Percentiles rank a stretch among this genome's conserved stretches.
Evolutionary conservation across 2,888 invertebrate species (phyloP).

Genomic region (Diogma glabrata): DNA sequence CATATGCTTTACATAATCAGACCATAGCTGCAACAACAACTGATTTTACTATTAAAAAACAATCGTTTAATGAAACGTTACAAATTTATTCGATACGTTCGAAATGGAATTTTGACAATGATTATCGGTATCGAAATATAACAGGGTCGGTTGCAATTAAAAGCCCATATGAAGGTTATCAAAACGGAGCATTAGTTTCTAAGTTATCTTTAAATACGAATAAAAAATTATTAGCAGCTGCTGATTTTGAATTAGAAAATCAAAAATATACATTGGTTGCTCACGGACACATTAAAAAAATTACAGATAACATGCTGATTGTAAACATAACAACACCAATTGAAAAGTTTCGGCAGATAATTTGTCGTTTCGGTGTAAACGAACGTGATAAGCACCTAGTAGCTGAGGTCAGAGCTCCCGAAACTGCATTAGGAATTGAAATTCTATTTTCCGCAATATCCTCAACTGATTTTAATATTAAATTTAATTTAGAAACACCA

Average conservation of each 20-base stretch:
- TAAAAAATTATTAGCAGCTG: constrained; percentile 53
- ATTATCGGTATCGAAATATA: constrained; percentile 46
- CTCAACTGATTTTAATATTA: constrained; percentile 58
- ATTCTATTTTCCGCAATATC: constrained; percentile 49
- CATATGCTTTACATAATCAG: constrained; percentile 44
- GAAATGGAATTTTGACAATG: constrained; percentile 51
- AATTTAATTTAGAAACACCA: constrained; percentile 60
- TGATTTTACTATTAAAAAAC: constrained; percentile 25
- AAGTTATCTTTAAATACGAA: constrained; percentile 51
- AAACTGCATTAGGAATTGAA: constrained; percentile 58
- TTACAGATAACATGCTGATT: constrained; percentile 63
- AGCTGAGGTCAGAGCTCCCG: constrained; percentile 57
- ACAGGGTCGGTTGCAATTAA: constrained; percentile 40
- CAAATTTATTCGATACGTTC: constrained; percentile 57
- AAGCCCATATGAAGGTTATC: constrained; percentile 60
- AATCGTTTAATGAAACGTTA: constrained; percentile 24
- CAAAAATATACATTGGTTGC: constrained; percentile 54
- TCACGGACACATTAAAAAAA: constrained; percentile 55
- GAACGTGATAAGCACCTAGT: constrained; percentile 59
- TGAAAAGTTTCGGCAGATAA: constrained; percentile 50
- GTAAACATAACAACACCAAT: constrained; percentile 66
- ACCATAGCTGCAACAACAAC: constrained; percentile 40
- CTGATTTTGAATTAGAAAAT: constrained; percentile 57
- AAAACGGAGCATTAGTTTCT: constrained; percentile 53
- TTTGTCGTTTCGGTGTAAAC: constrained; percentile 59